Conservation (phyloP, 1,140 invertebrate species). For the Oscheius sp. region DNA sequence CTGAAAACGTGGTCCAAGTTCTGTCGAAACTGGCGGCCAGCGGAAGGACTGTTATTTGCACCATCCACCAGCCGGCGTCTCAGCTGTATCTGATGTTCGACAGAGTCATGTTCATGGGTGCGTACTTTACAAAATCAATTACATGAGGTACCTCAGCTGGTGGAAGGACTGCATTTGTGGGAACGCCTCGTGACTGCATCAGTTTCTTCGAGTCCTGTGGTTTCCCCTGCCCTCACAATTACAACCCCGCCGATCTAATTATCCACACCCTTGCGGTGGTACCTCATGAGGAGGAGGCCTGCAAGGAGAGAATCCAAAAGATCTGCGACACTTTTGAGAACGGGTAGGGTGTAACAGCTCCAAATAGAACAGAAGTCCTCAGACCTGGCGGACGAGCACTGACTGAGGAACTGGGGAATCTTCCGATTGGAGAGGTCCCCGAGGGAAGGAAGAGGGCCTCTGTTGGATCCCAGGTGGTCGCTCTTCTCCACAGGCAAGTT, state of each 20-base stretch:
- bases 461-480: slow-evolving; percentile 41
- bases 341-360: slow-evolving; percentile 10
- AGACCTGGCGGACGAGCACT: slow-evolving; percentile 33
- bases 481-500: slow-evolving; percentile 1
- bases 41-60: slow-evolving; percentile 77
- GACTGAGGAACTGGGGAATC: slow-evolving; percentile 18
- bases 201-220: slow-evolving; percentile 65
- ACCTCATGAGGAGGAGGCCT: slow-evolving; percentile 63
- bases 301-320: slow-evolving; percentile 40
- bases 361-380: not conserved
- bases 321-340: slow-evolving; percentile 51
- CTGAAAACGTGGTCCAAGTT: slow-evolving; percentile 71
- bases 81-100: slow-evolving; percentile 79
- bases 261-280: slow-evolving; percentile 69
- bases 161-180: slow-evolving; percentile 62
- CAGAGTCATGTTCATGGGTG: slow-evolving; percentile 39
- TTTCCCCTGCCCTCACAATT: slow-evolving; percentile 70
- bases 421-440: slow-evolving; percentile 17
- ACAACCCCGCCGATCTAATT: slow-evolving; percentile 74
- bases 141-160: slow-evolving; percentile 61
- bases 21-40: slow-evolving; percentile 68
- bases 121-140: slow-evolving; percentile 15
- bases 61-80: slow-evolving; percentile 82
- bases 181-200: slow-evolving; percentile 49
- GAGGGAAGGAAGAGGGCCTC: slow-evolving; percentile 36